Evolutionary conservation across 2,797 vertebrate genomes (phyloP), one percentile per base, ranked within the genome.

Genomic region (Platyrinchus mystaceus): DNA sequence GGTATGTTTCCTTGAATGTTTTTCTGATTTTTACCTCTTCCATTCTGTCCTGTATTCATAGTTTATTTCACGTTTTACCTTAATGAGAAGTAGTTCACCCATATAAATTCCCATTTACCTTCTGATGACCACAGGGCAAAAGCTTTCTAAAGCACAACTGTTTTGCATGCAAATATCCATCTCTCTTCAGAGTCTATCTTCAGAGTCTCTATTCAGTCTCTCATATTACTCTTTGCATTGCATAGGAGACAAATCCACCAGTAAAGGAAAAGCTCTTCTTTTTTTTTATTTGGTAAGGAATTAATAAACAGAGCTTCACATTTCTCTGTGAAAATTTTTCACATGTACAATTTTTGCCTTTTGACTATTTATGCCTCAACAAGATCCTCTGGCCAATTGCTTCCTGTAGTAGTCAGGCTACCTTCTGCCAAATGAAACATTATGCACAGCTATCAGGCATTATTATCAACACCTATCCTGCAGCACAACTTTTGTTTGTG

Each of bases 381-480:
- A 94, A 88, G 87, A 93, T 90, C 67, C 44, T 90, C 60, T 73
- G 63, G 80, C 93, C 93, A 88, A 91, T 88, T 88, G 55, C 55
- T 96, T 96, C 93, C 91, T 93, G 85, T 78, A 76, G 73, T 63
- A 93, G 85, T 95, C 91, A 96, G 85, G 47, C 67, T 86, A 8
- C 24, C 47, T 90, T 81, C 74, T 95, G 95, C 94, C 96, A 96
- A 95, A 91, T 0, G 62, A 96, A 95, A 95, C 74, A 93, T 52
- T 78, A 55, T 30, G 12, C 70, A 79, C 74, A 93, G 93, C 94
- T 94, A 90, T 96, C 90, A 88, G 95, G 90, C 93, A 95, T 96
- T 95, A 95, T 90, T 92, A 96, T 96, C 95, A 96, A 93, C 95
- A 94, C 91, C 87, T 92, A 81, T 93, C 69, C 89, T 39, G 85